Percentiles rank a stretch among this genome's conserved stretches.
phyloP scores from a whole-genome alignment of 1,140 invertebrate species.

The Araneus ventricosus region DNA sequence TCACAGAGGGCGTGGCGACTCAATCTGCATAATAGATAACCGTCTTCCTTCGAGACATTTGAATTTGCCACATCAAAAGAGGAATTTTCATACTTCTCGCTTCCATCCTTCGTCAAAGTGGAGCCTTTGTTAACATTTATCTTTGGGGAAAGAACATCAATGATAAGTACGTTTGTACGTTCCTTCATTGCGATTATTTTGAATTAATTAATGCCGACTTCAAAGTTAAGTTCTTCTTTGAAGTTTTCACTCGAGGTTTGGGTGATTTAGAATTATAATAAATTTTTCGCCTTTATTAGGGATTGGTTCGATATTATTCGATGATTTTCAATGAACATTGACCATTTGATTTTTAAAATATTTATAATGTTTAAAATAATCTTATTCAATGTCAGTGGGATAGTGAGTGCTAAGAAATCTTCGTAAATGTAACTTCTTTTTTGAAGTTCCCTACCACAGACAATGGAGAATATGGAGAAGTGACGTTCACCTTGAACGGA shows the following conservation, averaged over 20 bases:
- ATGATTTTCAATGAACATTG: too few relatives aligned
- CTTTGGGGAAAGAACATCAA: not conserved
- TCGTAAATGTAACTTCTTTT: too few relatives aligned
- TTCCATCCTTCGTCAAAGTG: not conserved
- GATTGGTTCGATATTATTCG: too few relatives aligned
- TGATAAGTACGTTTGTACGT: too few relatives aligned
- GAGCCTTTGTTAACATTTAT: slow-evolving; percentile 1
- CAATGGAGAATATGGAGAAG: too few relatives aligned
- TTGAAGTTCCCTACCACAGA: too few relatives aligned
- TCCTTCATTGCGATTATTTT: not conserved
- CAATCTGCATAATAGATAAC: slow-evolving; percentile 5
- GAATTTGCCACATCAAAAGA: not conserved
- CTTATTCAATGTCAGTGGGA: too few relatives aligned
- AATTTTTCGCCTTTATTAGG: too few relatives aligned
- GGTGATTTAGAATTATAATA: not conserved
- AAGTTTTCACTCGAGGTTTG: not conserved
- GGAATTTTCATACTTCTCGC: not conserved
- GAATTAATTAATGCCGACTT: not conserved
- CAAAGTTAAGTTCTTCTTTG: not conserved
- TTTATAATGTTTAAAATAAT: too few relatives aligned
- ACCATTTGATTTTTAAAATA: too few relatives aligned
- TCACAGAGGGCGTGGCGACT: not conserved
- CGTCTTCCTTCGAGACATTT: not conserved
- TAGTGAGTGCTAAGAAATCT: too few relatives aligned
- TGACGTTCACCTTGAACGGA: too few relatives aligned